Percentiles rank a stretch among this genome's conserved stretches.
Conservation (phyloP, 2,113 vertebrate species). For the Lathamus discolor region DNA sequence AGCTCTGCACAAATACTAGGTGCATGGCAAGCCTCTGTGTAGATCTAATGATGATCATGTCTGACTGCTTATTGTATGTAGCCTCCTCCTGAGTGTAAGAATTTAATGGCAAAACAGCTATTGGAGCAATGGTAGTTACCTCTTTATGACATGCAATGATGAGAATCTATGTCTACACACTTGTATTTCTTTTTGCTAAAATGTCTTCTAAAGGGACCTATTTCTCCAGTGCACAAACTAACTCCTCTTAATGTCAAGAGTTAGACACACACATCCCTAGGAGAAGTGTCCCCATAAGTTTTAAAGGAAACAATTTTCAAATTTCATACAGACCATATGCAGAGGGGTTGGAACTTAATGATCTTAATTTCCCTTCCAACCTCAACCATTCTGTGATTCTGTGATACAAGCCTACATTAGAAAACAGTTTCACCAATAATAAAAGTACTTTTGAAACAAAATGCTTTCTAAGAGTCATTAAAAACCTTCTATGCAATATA, state of each 20-base stretch:
- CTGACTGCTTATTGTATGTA: background rate
- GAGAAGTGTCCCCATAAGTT: background rate
- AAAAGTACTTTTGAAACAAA: slow-evolving; percentile 50
- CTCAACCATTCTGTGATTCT: background rate
- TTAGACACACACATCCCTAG: background rate
- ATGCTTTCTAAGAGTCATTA: slow-evolving; percentile 48
- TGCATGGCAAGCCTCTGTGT: background rate
- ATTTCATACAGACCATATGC: slow-evolving; percentile 1
- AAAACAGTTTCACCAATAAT: slow-evolving; percentile 11
- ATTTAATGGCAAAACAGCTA: background rate
- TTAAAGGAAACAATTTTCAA: background rate
- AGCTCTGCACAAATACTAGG: background rate
- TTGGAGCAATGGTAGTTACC: background rate
- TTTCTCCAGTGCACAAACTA: background rate
- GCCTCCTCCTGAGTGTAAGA: background rate
- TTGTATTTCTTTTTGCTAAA: background rate
- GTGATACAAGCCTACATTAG: background rate
- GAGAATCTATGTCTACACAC: background rate
- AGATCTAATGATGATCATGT: background rate
- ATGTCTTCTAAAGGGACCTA: background rate
- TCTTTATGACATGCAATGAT: background rate
- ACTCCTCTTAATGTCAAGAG: background rate
- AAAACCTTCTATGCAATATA: slow-evolving; percentile 37
- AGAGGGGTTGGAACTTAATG: background rate
- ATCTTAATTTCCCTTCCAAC: background rate